Evolutionary conservation across 2,113 vertebrate species (phyloP).

Genomic region (Morone saxatilis): DNA sequence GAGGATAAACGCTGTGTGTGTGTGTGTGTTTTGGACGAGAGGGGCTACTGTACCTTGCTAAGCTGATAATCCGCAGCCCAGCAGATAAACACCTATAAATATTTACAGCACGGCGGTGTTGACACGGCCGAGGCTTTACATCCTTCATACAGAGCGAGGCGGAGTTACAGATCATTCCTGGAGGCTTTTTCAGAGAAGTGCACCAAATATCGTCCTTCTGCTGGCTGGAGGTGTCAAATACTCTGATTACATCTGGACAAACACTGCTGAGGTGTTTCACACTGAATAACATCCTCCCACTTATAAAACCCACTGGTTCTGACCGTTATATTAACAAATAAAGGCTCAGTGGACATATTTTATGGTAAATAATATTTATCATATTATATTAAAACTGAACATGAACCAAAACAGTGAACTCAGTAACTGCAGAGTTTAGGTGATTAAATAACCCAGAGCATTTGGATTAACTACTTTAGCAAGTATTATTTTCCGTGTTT

Average conservation of each 20-base stretch:
- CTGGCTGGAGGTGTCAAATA: slow-evolving; percentile 5
- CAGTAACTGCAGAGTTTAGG: too few relatives aligned
- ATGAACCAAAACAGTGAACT: too few relatives aligned
- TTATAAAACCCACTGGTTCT: too few relatives aligned
- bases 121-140: slow-evolving; percentile 31
- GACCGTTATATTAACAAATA: too few relatives aligned
- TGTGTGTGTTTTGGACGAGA: slow-evolving; percentile 29
- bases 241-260: background rate
- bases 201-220: background rate
- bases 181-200: slow-evolving; percentile 10
- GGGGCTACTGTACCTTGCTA: slow-evolving; percentile 60
- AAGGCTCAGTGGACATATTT: too few relatives aligned
- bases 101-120: slow-evolving; percentile 60
- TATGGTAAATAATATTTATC: too few relatives aligned
- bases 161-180: background rate
- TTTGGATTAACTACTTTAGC: too few relatives aligned
- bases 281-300: background rate
- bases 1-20: background rate
- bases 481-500: too few relatives aligned
- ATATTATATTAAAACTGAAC: too few relatives aligned
- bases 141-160: background rate
- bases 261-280: background rate
- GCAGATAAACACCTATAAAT: slow-evolving; percentile 75
- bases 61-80: slow-evolving; percentile 71
- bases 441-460: too few relatives aligned